These are phyloP conservation scores for Struthidea cinerea DNA, from an alignment of 2,113 vertebrate genomes.

Conservation along the genomic window DNA sequence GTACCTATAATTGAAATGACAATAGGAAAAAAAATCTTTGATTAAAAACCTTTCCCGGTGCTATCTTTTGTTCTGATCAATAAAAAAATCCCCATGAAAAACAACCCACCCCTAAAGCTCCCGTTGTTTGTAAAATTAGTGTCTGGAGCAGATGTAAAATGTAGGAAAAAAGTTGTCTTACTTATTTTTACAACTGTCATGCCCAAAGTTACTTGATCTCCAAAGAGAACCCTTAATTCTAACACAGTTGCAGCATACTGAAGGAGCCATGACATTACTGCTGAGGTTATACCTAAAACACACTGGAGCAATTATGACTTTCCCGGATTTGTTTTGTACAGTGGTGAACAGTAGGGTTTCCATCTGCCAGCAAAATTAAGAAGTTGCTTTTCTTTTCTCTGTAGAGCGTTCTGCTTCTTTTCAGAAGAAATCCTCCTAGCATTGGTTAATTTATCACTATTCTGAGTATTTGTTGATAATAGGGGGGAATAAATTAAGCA, in stretches of 20 bases:
- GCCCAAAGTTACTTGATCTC: not conserved
- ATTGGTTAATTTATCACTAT: slow-evolving; percentile 44
- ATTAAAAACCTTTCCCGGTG: not conserved
- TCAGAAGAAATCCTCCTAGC: slow-evolving; percentile 30
- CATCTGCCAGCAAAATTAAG: slow-evolving; percentile 46
- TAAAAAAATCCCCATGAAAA: not conserved
- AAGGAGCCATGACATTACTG: not conserved
- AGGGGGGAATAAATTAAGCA: slow-evolving; percentile 15
- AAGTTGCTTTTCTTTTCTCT: slow-evolving; percentile 43
- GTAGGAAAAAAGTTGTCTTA: not conserved
- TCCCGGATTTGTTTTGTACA: slow-evolving; percentile 31
- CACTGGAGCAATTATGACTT: slow-evolving; percentile 16
- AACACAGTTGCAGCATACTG: not conserved
- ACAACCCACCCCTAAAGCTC: not conserved
- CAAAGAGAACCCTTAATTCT: not conserved
- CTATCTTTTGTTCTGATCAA: not conserved
- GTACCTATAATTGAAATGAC: not conserved
- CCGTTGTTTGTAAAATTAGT: not conserved
- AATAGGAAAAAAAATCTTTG: not conserved
- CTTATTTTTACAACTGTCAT: not conserved
- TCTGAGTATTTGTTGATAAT: slow-evolving; percentile 26
- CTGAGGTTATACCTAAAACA: slow-evolving; percentile 43
- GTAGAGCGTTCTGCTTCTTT: slow-evolving; percentile 13
- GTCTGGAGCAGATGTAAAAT: not conserved
- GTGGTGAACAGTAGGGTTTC: slow-evolving; percentile 54